Conservation (phyloP, 64 coral and sea anemone genomes). For the Dendrophyllia cribrosa region DNA sequence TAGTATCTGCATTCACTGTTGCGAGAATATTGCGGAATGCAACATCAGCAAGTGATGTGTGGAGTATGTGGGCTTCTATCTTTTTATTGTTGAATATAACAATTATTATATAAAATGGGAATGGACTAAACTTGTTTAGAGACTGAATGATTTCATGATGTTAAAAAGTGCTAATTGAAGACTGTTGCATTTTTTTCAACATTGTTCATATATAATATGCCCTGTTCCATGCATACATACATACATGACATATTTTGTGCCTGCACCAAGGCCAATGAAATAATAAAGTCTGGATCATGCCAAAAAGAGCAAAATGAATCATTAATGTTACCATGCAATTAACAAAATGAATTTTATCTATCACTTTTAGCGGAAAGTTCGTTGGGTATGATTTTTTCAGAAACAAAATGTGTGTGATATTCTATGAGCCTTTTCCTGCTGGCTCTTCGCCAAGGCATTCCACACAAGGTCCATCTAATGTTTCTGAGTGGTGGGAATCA, state of each 20-base stretch:
- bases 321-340: background rate
- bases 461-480: background rate
- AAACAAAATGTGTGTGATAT: constrained; percentile 3
- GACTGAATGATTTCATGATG: too few relatives aligned
- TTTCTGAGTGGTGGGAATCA: constrained; percentile 67
- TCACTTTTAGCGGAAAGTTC: constrained; percentile 41
- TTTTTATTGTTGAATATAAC: background rate
- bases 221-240: too few relatives aligned
- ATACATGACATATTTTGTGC: too few relatives aligned
- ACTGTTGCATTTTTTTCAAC: too few relatives aligned
- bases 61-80: constrained; percentile 23
- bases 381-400: constrained; percentile 29
- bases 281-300: too few relatives aligned
- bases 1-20: constrained; percentile 33
- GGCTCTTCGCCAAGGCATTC: constrained; percentile 44
- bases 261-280: too few relatives aligned
- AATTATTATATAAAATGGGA: too few relatives aligned
- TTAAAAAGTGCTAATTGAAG: too few relatives aligned
- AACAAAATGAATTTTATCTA: background rate
- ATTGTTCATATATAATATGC: too few relatives aligned
- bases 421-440: constrained; percentile 24
- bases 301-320: too few relatives aligned
- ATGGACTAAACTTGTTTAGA: too few relatives aligned
- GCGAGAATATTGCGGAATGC: constrained; percentile 1
- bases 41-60: background rate